Conservation (phyloP, 2,888 invertebrate genomes). For the Melanostoma scalare region DNA sequence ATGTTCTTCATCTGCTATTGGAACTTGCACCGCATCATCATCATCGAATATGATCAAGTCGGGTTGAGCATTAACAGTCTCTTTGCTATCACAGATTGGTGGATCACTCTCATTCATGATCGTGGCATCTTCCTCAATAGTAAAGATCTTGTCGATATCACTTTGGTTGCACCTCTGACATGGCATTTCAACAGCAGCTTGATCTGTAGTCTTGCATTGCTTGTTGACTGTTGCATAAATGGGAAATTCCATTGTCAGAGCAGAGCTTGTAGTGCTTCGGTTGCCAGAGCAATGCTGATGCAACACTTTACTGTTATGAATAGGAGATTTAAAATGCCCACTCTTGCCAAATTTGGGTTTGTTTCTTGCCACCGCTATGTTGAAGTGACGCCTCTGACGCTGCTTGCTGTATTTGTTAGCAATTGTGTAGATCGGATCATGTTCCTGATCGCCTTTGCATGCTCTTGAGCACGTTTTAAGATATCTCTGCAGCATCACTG, state of each 20-base stretch:
- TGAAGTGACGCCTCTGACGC: conserved; percentile 77
- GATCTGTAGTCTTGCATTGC: conserved; percentile 20
- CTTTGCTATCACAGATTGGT: conserved; percentile 76
- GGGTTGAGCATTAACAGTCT: conserved; percentile 74
- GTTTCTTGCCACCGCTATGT: conserved; percentile 77
- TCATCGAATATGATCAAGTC: conserved; percentile 81
- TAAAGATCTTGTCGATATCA: conserved; percentile 62
- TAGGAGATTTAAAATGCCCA: conserved; percentile 79
- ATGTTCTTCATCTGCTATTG: conserved; percentile 39
- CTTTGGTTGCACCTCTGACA: conserved; percentile 63
- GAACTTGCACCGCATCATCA: conserved; percentile 66
- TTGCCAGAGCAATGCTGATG: conserved; percentile 75
- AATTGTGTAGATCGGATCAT: conserved; percentile 80
- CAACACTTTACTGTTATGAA: conserved; percentile 81
- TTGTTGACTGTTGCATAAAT: conserved; percentile 69
- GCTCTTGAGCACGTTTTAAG: conserved; percentile 75
- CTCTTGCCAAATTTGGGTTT: conserved; percentile 68
- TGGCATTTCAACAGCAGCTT: conserved; percentile 51
- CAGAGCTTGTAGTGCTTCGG: conserved; percentile 46
- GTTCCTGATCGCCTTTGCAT: conserved; percentile 48
- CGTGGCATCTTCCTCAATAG: conserved; percentile 46
- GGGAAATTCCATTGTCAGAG: conserved; percentile 56
- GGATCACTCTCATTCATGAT: conserved; percentile 63
- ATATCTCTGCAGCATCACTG: conserved; percentile 76
- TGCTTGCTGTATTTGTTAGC: conserved; percentile 80